These are phyloP conservation scores for Paramuricea clavata DNA, from an alignment of 92 coral and sea anemone genomes.

Conservation along the genomic window DNA sequence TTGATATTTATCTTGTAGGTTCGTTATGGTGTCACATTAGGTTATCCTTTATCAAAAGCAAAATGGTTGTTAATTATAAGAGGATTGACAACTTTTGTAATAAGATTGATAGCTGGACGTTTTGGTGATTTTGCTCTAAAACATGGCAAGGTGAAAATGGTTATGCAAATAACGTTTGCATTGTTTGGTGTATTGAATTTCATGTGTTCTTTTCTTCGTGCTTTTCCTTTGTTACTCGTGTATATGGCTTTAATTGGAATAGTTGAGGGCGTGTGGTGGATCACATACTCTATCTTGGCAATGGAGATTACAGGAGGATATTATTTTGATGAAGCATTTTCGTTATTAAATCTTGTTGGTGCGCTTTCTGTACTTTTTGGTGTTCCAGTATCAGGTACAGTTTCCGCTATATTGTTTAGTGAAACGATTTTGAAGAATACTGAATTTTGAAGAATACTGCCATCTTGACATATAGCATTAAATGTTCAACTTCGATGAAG, in stretches of 20 bases:
- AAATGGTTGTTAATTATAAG: constrained; percentile 3
- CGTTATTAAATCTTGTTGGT: background rate
- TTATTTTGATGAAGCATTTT: background rate
- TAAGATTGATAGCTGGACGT: background rate
- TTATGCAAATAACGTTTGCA: background rate
- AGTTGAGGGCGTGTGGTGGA: constrained; percentile 17
- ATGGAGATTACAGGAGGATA: constrained; percentile 25
- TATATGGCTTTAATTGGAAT: constrained; percentile 24
- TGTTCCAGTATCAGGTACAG: background rate
- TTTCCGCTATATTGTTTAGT: background rate
- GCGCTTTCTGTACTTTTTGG: background rate
- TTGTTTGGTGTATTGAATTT: constrained; percentile 6
- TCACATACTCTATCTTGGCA: background rate
- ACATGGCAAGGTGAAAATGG: constrained; percentile 10
- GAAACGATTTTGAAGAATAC: no score
- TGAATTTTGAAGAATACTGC: no score
- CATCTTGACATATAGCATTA: no score
- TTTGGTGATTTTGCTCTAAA: background rate
- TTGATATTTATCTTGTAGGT: background rate
- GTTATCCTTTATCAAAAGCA: constrained; percentile 25
- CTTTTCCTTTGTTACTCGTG: constrained; percentile 8
- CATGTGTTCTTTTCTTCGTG: background rate
- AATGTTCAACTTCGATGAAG: no score
- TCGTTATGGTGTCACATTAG: constrained; percentile 19
- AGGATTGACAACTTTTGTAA: background rate